These are phyloP conservation scores for Leptura quadrifasciata DNA, from an alignment of 2,888 invertebrate genomes.

Conservation along the genomic window DNA sequence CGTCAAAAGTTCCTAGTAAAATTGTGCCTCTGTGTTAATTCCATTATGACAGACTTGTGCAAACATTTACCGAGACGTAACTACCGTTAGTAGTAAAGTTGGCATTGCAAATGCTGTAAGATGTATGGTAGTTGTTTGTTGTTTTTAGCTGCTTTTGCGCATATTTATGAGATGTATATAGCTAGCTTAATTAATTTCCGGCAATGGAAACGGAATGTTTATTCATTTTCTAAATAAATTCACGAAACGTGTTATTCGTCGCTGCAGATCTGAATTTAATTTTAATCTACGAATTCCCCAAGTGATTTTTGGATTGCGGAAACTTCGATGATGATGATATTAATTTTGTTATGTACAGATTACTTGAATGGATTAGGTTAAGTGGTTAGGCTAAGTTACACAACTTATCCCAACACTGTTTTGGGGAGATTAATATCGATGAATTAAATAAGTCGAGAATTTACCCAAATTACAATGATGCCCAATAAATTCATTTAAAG, in stretches of 20 bases:
- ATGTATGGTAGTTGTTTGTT: constrained; percentile 50
- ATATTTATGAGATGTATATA: constrained; percentile 53
- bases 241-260: constrained; percentile 35
- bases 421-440: not conserved
- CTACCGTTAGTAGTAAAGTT: constrained; percentile 23
- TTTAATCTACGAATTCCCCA: constrained; percentile 8
- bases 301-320: constrained; percentile 17
- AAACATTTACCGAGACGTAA: constrained; percentile 44
- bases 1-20: constrained; percentile 46
- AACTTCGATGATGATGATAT: constrained; percentile 6
- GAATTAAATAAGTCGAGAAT: not conserved
- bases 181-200: constrained; percentile 56
- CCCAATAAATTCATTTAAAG: too few species aligned
- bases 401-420: constrained; percentile 7
- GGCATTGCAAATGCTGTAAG: constrained; percentile 44
- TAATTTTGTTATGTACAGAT: constrained; percentile 4
- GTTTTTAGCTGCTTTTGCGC: constrained; percentile 52
- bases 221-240: constrained; percentile 56
- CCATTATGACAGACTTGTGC: constrained; percentile 44
- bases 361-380: not conserved
- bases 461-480: not conserved
- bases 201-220: constrained; percentile 58
- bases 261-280: constrained; percentile 28
- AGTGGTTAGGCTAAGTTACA: constrained; percentile 3
- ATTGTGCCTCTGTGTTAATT: constrained; percentile 38